Percentiles rank a stretch among this genome's conserved stretches.
Evolutionary conservation across 1,140 invertebrate genomes (phyloP).

Genomic region (Drosophila pruinosa): DNA sequence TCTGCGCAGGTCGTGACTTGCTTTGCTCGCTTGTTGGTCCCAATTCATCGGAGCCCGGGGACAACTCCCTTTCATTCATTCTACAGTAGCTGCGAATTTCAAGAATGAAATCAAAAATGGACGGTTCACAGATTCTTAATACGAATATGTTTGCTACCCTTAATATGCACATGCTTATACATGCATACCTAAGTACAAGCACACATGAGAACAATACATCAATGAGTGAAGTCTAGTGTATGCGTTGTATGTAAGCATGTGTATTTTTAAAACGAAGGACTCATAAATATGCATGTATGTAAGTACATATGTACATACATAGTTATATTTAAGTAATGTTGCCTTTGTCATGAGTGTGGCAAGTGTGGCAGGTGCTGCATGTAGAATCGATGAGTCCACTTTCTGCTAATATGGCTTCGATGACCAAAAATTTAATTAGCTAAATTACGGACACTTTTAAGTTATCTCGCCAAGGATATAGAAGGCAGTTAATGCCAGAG

Average conservation of each 20-base stretch:
- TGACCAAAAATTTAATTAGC: constrained; percentile 68
- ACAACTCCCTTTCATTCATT: constrained; percentile 13
- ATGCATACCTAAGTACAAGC: background rate
- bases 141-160: constrained; percentile 39
- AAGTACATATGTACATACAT: no score
- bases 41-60: background rate
- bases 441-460: constrained; percentile 73
- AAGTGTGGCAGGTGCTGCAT: constrained; percentile 29
- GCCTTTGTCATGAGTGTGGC: background rate
- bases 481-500: constrained; percentile 22
- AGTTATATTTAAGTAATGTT: constrained; percentile 36
- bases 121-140: constrained; percentile 16
- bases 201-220: constrained; percentile 23
- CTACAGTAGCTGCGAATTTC: constrained; percentile 24
- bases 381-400: constrained; percentile 10
- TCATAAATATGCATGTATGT: no score
- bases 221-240: constrained; percentile 14
- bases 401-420: constrained; percentile 52
- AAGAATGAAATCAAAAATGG: constrained; percentile 63
- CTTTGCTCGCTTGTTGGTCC: constrained; percentile 26
- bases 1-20: constrained; percentile 70
- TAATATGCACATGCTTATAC: constrained; percentile 19
- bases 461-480: constrained; percentile 60
- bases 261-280: constrained; percentile 64
- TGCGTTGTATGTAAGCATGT: background rate